Conservation (phyloP, 2,888 invertebrate genomes). For the Nephrotoma guestfalica region DNA sequence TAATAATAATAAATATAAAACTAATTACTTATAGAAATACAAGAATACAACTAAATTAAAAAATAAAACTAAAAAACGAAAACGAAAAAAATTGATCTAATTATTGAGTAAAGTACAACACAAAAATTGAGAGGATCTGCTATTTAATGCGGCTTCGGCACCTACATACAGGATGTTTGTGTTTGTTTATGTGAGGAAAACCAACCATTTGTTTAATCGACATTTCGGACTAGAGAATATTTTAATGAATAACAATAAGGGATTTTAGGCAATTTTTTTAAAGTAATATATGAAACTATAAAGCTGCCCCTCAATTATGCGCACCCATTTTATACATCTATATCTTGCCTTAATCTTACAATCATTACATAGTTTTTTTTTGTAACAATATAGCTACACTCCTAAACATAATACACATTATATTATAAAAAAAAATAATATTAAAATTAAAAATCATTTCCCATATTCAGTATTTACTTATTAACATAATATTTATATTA, state of each 20-base stretch:
- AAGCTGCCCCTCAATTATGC: neutral
- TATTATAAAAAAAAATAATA: neutral
- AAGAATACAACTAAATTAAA: neutral
- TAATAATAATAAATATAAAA: neutral
- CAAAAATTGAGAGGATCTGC: neutral
- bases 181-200: neutral
- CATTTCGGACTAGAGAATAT: neutral
- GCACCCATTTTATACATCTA: neutral
- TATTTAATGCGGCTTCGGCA: neutral
- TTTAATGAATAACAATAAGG: neutral
- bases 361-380: neutral
- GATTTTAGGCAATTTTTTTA: neutral
- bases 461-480: neutral
- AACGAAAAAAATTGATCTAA: neutral
- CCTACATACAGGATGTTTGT: neutral
- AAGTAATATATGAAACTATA: neutral
- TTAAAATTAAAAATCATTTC: neutral
- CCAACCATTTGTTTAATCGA: neutral
- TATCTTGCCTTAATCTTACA: neutral
- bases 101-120: neutral
- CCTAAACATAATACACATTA: neutral
- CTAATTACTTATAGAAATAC: neutral
- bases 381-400: neutral
- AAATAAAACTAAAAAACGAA: neutral
- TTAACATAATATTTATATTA: neutral